These are phyloP conservation scores for Apostichopus californicus DNA, from an alignment of 35 echinoderm and acorn worm species.

Conservation along the genomic window DNA sequence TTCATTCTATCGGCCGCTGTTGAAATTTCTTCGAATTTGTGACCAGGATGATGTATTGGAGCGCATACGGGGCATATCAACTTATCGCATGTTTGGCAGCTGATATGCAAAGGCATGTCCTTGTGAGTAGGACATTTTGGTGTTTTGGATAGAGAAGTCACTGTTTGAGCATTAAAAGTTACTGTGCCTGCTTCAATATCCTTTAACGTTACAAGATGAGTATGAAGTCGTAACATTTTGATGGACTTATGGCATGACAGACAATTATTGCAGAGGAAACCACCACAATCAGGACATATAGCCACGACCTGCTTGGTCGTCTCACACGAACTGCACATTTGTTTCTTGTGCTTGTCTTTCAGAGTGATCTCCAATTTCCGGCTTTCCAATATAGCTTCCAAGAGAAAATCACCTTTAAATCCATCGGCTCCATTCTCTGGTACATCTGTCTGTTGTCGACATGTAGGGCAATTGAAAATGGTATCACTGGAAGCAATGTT, in stretches of 20 bases:
- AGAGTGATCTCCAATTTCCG: neutral
- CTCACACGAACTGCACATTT: constrained; percentile 6
- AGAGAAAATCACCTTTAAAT: constrained; percentile 8
- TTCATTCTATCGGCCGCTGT: neutral
- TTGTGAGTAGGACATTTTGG: neutral
- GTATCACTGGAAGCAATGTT: too few relatives aligned
- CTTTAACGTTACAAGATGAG: too few relatives aligned
- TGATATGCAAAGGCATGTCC: neutral
- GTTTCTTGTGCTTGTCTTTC: too few relatives aligned
- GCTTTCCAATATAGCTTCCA: constrained; percentile 2
- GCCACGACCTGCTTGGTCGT: neutral
- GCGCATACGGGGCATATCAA: neutral
- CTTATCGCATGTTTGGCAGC: neutral
- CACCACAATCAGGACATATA: too few relatives aligned
- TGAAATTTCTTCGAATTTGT: neutral
- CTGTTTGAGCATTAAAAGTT: neutral
- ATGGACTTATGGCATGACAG: neutral
- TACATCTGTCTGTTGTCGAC: neutral
- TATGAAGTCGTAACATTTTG: neutral
- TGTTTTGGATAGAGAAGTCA: neutral
- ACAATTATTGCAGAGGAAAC: too few relatives aligned
- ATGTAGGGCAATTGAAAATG: too few relatives aligned
- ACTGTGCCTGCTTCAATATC: too few relatives aligned
- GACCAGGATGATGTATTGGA: neutral
- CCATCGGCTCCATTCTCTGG: neutral